These are phyloP conservation scores for Nematolebias whitei DNA, from an alignment of 2,113 vertebrate genomes.

Conservation along the genomic window DNA sequence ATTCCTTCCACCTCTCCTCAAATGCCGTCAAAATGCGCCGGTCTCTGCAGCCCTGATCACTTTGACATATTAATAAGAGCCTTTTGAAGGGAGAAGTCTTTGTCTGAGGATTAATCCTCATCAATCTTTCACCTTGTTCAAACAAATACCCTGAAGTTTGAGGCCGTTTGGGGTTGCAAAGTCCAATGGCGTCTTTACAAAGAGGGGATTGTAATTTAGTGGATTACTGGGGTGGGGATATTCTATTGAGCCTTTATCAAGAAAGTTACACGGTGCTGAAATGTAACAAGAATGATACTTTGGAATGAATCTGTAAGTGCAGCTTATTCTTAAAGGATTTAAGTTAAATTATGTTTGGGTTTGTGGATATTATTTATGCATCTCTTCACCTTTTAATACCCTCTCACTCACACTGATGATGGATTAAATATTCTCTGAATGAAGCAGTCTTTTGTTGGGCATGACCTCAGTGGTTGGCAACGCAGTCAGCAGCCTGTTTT, in stretches of 20 bases:
- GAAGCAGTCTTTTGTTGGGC: constrained; percentile 52
- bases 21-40: constrained; percentile 45
- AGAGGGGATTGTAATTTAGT: constrained; percentile 68
- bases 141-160: constrained; percentile 64
- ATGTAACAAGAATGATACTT: constrained; percentile 47
- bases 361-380: constrained; percentile 45
- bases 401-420: constrained; percentile 24
- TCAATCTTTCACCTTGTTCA: constrained; percentile 75
- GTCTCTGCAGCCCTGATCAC: constrained; percentile 61
- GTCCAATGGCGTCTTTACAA: constrained; percentile 59
- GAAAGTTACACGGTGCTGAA: constrained; percentile 63
- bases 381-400: constrained; percentile 44
- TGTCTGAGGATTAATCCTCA: constrained; percentile 70
- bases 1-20: constrained; percentile 57
- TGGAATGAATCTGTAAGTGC: constrained; percentile 48
- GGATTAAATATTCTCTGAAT: constrained; percentile 43
- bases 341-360: constrained; percentile 40
- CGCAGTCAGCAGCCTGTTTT: constrained; percentile 19
- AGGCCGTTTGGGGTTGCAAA: constrained; percentile 48
- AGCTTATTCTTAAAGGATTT: constrained; percentile 55
- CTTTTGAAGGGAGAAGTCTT: constrained; percentile 59
- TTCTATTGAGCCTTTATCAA: constrained; percentile 73
- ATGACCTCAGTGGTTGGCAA: constrained; percentile 28
- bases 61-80: constrained; percentile 69
- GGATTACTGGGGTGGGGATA: constrained; percentile 70